Evolutionary conservation across 2,888 invertebrate species (phyloP).

Genomic region (Sepiola atlantica): DNA sequence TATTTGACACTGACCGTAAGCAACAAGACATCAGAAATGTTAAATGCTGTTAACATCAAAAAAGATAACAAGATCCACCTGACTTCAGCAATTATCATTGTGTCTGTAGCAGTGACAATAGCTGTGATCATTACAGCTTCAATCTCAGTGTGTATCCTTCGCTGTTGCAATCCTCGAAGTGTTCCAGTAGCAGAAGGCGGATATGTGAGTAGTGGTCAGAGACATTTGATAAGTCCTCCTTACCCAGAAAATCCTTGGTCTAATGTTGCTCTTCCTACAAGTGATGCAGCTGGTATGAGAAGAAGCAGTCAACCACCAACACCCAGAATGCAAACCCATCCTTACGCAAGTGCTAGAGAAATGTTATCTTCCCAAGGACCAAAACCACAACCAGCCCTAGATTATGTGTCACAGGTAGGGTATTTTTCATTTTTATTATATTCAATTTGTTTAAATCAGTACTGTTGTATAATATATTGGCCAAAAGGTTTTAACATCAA

Average conservation of each 20-base stretch:
- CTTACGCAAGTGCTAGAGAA: background rate
- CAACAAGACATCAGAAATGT: constrained; percentile 2
- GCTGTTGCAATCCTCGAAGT: background rate
- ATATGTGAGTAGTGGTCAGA: background rate
- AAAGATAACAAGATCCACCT: background rate
- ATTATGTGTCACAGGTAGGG: background rate
- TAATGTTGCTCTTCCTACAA: background rate
- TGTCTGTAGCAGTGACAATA: background rate
- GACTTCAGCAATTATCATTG: background rate
- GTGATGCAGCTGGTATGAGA: background rate
- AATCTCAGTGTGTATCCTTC: constrained; percentile 2
- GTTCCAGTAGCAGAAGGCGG: background rate
- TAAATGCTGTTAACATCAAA: background rate
- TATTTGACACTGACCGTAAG: background rate
- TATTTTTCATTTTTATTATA: background rate
- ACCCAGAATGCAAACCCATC: background rate
- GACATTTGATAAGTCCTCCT: background rate
- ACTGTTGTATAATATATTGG: background rate
- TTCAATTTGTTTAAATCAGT: background rate
- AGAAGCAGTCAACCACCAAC: background rate
- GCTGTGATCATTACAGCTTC: background rate
- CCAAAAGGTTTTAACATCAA: background rate
- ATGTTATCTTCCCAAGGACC: background rate
- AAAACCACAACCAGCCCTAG: background rate
- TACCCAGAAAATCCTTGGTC: background rate